Percentiles rank a stretch among this genome's conserved stretches.
phyloP scores from a whole-genome alignment of 2,113 vertebrate genomes.

The Ranitomeya variabilis region DNA sequence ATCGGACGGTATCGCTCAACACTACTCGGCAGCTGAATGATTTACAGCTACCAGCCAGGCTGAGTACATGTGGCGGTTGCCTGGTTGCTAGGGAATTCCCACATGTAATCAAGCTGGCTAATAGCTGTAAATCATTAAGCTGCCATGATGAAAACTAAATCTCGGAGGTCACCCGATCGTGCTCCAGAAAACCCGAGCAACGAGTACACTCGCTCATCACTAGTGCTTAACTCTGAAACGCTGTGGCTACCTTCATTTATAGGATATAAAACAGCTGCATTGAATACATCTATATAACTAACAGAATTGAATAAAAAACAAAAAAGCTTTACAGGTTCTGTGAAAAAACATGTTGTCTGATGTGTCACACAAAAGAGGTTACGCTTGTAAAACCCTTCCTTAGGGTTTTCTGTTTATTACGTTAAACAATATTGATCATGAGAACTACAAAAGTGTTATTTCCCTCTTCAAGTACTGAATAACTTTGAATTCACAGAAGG shows the following conservation, averaged over 20 bases:
- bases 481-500: background rate
- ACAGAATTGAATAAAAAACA: background rate
- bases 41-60: too few relatives aligned
- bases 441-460: background rate
- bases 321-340: background rate
- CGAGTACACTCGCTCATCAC: too few relatives aligned
- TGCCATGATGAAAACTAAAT: too few relatives aligned
- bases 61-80: too few relatives aligned
- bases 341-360: background rate
- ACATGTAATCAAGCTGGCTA: too few relatives aligned
- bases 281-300: background rate
- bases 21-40: too few relatives aligned
- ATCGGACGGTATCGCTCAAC: too few relatives aligned
- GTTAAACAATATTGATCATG: constrained; percentile 29
- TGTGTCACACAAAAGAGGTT: background rate
- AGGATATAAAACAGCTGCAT: background rate
- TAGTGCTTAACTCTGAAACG: too few relatives aligned
- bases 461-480: background rate
- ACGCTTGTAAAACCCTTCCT: background rate
- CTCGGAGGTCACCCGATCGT: too few relatives aligned
- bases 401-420: background rate
- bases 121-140: too few relatives aligned
- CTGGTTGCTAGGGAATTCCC: too few relatives aligned
- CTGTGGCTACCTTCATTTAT: background rate
- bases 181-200: too few relatives aligned